phyloP scores from a whole-genome alignment of 2,113 vertebrate species.

The Amphiprion percula region DNA sequence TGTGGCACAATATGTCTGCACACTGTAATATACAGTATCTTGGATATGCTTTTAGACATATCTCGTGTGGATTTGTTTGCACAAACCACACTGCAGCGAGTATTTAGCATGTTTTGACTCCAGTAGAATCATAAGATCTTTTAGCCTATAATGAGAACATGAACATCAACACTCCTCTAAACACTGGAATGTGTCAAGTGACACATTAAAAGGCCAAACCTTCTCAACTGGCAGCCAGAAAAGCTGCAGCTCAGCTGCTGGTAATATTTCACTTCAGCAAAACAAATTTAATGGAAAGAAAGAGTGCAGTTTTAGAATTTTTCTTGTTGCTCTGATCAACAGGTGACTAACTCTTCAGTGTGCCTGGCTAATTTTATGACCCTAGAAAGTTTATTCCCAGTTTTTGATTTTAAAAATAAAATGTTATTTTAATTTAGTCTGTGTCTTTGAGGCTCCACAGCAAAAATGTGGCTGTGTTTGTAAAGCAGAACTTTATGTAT shows the following conservation, averaged over 20 bases:
- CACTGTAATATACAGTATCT: slow-evolving; percentile 17
- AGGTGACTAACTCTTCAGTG: background rate
- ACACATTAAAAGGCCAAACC: background rate
- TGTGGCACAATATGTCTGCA: slow-evolving; percentile 26
- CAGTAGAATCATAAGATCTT: background rate
- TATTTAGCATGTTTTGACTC: background rate
- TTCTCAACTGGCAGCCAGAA: background rate
- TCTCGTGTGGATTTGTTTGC: background rate
- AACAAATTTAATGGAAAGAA: background rate
- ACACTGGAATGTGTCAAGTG: background rate
- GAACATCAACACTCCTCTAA: background rate
- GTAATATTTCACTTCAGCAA: slow-evolving; percentile 14
- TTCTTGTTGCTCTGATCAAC: slow-evolving; percentile 22
- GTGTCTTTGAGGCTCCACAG: background rate
- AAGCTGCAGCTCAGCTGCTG: background rate
- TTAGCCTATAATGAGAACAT: background rate
- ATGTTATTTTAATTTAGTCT: background rate
- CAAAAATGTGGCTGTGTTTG: background rate
- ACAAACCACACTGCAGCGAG: background rate
- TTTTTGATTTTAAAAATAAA: background rate
- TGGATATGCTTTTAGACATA: slow-evolving; percentile 5
- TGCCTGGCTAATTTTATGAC: slow-evolving; percentile 15
- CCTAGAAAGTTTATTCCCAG: background rate
- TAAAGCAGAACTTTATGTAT: background rate
- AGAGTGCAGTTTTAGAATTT: background rate